These are phyloP conservation scores for Xyliphius kryptos DNA, from an alignment of 2,113 vertebrate species.

Conservation along the genomic window DNA sequence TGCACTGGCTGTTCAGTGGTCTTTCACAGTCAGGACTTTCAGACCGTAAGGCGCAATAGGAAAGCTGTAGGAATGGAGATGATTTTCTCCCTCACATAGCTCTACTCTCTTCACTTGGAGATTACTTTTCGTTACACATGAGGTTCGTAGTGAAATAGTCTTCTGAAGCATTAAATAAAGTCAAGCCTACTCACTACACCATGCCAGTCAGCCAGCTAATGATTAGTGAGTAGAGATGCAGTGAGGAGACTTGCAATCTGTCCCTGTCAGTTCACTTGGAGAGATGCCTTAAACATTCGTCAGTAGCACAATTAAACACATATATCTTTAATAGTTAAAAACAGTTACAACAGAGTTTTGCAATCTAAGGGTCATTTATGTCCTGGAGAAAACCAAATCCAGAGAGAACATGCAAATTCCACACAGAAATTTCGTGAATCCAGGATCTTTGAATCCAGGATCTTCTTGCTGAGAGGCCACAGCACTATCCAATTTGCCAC, in stretches of 20 bases:
- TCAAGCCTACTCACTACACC: slow-evolving; percentile 44
- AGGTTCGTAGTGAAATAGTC: slow-evolving; percentile 45
- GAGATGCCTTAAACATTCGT: background rate
- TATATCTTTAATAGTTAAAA: too few relatives aligned
- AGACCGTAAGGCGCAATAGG: slow-evolving; percentile 24
- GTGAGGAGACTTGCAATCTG: slow-evolving; percentile 15
- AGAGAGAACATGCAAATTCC: too few relatives aligned
- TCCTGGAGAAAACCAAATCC: too few relatives aligned
- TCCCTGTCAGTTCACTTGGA: slow-evolving; percentile 29
- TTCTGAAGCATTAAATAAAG: slow-evolving; percentile 56
- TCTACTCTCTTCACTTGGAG: slow-evolving; percentile 41
- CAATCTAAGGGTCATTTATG: too few relatives aligned
- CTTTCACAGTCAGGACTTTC: slow-evolving; percentile 28
- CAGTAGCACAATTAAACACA: slow-evolving; percentile 7
- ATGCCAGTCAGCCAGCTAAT: slow-evolving; percentile 46
- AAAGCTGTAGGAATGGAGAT: slow-evolving; percentile 32
- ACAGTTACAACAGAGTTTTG: too few relatives aligned
- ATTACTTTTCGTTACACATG: slow-evolving; percentile 51
- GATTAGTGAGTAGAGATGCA: slow-evolving; percentile 32
- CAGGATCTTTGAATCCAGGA: too few relatives aligned
- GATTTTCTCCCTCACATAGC: slow-evolving; percentile 19
- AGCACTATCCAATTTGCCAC: too few relatives aligned
- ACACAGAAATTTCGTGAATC: too few relatives aligned
- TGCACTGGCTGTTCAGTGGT: slow-evolving; percentile 2
- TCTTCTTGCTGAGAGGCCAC: too few relatives aligned